Base-by-base conservation (phyloP, 2,888 invertebrate genomes). In the Desoria tigrina region DNA sequence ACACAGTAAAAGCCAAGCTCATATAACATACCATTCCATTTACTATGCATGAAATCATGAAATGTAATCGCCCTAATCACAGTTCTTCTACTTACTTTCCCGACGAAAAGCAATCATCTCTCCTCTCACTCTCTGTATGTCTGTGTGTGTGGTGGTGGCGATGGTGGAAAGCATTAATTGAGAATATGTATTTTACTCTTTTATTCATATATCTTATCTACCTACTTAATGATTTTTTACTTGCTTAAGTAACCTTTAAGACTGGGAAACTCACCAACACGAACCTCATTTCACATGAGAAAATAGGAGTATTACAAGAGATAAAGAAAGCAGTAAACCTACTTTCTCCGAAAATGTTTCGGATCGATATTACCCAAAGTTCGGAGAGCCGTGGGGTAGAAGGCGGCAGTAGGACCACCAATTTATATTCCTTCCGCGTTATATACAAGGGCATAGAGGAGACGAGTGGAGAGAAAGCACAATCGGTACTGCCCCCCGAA, bases 261-360 rank as follows among this genome's bases (percentile, higher is more conserved):
- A 45, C 32, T 32, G 6, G 32, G 32, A 32, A 32, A 32, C 32
- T 32, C 56, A 32, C 42, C 16, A 24, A 42, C 56, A 57, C n/a
- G 58, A 55, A 21, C 14, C 49, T 58, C 58, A 58, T 58, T 58
- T 58, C 58, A 39, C 58, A 45, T 58, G 58, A 58, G 58, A 58
- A 58, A 58, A 58, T 58, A 58, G 49, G 58, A 58, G 58, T 45
- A 58, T 58, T 58, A 58, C 21, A 9, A 45, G 58, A 58, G 58
- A 58, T 58, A 58, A 58, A 58, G 58, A 58, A 58, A 58, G 58
- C 58, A 58, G 58, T 58, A 58, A 58, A 58, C 58, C 58, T 58
- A 58, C 58, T 58, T 58, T 58, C 58, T 58, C 58, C 24, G 18
- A 57, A 55, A 57, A 57, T 42, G 56, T 23, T 49, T 24, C 45